Conservation (phyloP, 2,113 vertebrate species). For the Mirza zaza region DNA sequence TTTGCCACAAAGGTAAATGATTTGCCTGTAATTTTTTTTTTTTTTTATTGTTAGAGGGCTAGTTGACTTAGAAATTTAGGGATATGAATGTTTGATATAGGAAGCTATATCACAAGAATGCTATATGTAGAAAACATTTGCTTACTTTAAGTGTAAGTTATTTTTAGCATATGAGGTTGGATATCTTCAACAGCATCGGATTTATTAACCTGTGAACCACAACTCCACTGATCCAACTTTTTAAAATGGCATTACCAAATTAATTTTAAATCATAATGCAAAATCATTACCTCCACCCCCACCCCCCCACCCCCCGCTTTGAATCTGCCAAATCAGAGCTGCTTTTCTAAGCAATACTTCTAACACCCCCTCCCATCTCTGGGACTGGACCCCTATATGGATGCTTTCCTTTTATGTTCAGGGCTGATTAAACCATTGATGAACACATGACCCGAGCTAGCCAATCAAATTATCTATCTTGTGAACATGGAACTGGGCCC, state of each 20-base stretch:
- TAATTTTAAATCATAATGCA: background rate
- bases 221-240: background rate
- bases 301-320: background rate
- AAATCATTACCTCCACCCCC: background rate
- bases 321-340: background rate
- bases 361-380: background rate
- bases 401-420: background rate
- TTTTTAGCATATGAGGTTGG: background rate
- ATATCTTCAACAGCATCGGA: background rate
- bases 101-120: background rate
- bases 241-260: background rate
- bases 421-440: background rate
- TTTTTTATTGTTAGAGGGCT: background rate
- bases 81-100: background rate
- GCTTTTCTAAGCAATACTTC: background rate
- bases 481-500: background rate
- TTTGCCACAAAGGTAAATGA: background rate
- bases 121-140: background rate
- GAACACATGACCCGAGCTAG: background rate
- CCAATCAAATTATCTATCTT: background rate
- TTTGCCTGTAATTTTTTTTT: background rate
- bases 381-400: rapidly evolving
- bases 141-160: background rate
- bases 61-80: background rate
- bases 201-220: background rate